phyloP scores from a whole-genome alignment of 2,888 invertebrate genomes.

The Esperia sulphurella region DNA sequence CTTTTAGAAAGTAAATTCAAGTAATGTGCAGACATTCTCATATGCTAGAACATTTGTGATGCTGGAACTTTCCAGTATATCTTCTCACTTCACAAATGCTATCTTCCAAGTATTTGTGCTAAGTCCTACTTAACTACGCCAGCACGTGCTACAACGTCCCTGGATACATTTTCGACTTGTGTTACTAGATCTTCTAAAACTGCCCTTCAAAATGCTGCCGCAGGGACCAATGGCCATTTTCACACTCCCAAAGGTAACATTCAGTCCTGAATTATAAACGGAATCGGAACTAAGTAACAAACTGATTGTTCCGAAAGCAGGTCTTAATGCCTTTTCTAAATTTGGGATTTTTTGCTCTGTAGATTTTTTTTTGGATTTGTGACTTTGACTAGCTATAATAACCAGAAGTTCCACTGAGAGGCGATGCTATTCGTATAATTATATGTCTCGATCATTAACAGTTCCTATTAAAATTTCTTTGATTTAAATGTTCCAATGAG shows the following conservation, averaged over 20 bases:
- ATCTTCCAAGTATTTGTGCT: background rate
- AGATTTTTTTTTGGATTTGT: too few species aligned
- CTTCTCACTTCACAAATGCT: too few species aligned
- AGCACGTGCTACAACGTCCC: slow-evolving; percentile 8
- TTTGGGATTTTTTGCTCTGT: slow-evolving; percentile 2
- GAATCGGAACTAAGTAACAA: slow-evolving; percentile 17
- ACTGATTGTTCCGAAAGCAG: slow-evolving; percentile 21
- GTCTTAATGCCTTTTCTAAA: slow-evolving; percentile 6
- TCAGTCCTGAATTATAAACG: slow-evolving; percentile 16
- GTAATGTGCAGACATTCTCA: too few species aligned
- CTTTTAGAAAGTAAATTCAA: too few species aligned
- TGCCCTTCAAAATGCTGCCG: slow-evolving; percentile 15
- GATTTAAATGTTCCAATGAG: background rate
- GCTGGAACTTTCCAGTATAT: too few species aligned
- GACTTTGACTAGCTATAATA: too few species aligned
- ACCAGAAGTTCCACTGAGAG: too few species aligned
- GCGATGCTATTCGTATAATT: too few species aligned
- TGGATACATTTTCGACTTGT: slow-evolving; percentile 9
- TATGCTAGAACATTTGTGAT: too few species aligned
- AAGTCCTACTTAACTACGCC: slow-evolving; percentile 7
- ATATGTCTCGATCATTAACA: too few species aligned
- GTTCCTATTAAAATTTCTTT: too few species aligned
- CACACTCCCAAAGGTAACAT: slow-evolving; percentile 18
- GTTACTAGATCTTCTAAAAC: slow-evolving; percentile 13
- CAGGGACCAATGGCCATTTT: slow-evolving; percentile 12